Conservation (phyloP, 2,797 vertebrate species). For the Micromesistius poutassou region DNA sequence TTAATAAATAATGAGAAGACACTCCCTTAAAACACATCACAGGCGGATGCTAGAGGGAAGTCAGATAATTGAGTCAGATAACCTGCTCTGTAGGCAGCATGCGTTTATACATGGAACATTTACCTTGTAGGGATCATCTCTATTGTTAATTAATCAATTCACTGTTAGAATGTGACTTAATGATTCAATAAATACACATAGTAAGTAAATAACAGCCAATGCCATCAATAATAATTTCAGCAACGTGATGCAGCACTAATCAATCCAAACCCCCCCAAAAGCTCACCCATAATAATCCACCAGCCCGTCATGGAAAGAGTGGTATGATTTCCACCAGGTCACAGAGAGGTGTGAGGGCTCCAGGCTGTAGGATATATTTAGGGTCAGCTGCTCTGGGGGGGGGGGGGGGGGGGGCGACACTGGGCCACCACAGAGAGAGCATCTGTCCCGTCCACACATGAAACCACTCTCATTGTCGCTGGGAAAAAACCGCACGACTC, state of each 20-base stretch:
- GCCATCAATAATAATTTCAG: neutral
- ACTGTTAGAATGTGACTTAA: too few species aligned
- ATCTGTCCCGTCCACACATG: neutral
- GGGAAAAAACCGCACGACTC: neutral
- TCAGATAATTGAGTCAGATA: neutral
- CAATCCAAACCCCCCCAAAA: neutral
- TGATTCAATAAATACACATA: neutral
- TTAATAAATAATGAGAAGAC: slow-evolving; percentile 1
- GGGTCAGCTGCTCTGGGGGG: slow-evolving; percentile 26
- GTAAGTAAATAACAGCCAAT: neutral
- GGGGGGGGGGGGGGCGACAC: neutral
- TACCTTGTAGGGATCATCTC: neutral
- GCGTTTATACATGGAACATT: neutral
- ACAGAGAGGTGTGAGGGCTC: slow-evolving; percentile 21
- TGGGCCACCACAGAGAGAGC: neutral
- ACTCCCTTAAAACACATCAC: neutral
- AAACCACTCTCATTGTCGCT: neutral
- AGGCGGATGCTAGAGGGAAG: neutral
- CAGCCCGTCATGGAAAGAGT: neutral
- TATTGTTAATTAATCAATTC: neutral
- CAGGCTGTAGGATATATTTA: slow-evolving; percentile 9
- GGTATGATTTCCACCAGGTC: neutral
- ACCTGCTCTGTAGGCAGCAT: neutral
- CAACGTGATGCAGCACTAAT: neutral
- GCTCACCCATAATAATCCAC: neutral